phyloP scores from a whole-genome alignment of 2,113 vertebrate species.

The Callochromis pleurospilus region DNA sequence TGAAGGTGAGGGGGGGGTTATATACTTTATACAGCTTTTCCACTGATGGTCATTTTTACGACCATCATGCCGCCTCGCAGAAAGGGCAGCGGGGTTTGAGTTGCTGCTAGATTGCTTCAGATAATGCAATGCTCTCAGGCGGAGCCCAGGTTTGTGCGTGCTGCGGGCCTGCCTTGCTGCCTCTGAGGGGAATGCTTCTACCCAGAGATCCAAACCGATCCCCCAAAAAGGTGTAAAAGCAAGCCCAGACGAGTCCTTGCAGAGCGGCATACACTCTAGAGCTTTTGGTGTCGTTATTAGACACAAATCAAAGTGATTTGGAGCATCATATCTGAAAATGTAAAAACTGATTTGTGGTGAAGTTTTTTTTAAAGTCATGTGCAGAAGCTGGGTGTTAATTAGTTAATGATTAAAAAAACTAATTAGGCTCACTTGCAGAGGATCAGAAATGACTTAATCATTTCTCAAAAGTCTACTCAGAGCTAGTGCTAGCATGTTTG shows the following conservation, averaged over 20 bases:
- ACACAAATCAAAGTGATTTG: neutral
- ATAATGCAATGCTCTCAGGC: constrained; percentile 41
- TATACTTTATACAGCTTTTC: constrained; percentile 4
- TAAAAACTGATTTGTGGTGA: neutral
- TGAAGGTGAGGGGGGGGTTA: neutral
- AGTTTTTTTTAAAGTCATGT: constrained; percentile 8
- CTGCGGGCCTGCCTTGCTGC: neutral
- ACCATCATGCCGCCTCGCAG: constrained; percentile 2
- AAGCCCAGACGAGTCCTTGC: constrained; percentile 28
- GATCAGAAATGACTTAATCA: neutral
- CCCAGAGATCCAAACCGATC: constrained; percentile 2
- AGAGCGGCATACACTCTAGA: constrained; percentile 7
- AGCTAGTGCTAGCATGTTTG: neutral
- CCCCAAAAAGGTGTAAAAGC: constrained; percentile 19
- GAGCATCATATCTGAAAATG: neutral
- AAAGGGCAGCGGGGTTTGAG: constrained; percentile 13
- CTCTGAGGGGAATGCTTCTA: constrained; percentile 1
- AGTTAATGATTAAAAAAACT: neutral
- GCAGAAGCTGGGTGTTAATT: constrained; percentile 36
- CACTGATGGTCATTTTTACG: constrained; percentile 34
- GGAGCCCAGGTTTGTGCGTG: constrained; percentile 1
- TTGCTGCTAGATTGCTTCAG: constrained; percentile 39
- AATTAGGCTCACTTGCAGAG: neutral
- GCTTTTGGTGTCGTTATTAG: constrained; percentile 14
- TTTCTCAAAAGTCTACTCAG: neutral